Conservation (phyloP, 2,113 vertebrate species). For the Ceratotherium simum region DNA sequence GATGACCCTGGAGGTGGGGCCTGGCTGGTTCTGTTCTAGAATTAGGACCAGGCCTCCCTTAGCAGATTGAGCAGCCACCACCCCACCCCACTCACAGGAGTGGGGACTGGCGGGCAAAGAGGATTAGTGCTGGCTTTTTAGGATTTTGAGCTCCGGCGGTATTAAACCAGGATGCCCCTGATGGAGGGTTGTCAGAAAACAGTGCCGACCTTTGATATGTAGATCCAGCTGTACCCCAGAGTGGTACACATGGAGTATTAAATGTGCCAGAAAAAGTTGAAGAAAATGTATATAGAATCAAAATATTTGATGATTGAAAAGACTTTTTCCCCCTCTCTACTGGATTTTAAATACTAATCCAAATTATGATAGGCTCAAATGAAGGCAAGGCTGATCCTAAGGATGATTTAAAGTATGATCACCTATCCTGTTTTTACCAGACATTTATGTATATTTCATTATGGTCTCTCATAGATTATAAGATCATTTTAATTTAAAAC, state of each 20-base stretch:
- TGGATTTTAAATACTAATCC: conserved; percentile 20
- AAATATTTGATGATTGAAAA: background rate
- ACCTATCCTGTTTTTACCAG: background rate
- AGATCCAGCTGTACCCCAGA: background rate
- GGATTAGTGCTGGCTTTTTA: conserved; percentile 84
- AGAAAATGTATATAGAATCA: background rate
- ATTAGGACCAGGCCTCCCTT: conserved; percentile 79
- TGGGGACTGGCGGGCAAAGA: background rate
- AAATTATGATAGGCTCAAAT: background rate
- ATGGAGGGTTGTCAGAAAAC: conserved; percentile 76
- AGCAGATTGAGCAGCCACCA: conserved; percentile 75
- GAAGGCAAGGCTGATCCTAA: background rate
- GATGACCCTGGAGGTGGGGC: conserved; percentile 18
- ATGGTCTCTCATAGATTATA: background rate
- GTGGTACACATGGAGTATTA: accelerated
- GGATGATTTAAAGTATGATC: background rate
- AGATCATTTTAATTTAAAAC: conserved; percentile 34
- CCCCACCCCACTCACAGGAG: background rate
- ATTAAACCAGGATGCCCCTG: conserved; percentile 76
- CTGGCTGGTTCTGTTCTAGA: conserved; percentile 70
- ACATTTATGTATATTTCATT: background rate
- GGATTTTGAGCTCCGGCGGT: conserved; percentile 75
- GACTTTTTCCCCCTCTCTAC: accelerated
- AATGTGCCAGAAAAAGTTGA: background rate
- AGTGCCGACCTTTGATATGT: conserved; percentile 2